These are phyloP conservation scores for Bombus cullumanus DNA, from an alignment of 1,140 invertebrate species.

Conservation along the genomic window DNA sequence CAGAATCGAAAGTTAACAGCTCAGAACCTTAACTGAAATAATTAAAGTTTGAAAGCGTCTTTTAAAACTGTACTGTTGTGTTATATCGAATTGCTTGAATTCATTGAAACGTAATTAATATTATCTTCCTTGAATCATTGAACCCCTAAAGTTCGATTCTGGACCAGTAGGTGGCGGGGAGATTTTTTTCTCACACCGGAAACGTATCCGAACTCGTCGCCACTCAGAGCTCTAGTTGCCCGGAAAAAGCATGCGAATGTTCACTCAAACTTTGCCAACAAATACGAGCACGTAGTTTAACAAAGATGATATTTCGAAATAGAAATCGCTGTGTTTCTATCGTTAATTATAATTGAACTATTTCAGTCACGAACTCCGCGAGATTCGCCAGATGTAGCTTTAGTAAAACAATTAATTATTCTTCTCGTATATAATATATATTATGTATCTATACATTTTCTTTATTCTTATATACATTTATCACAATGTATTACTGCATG, in stretches of 20 bases:
- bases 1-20: not conserved
- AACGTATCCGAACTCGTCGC: slow-evolving; percentile 44
- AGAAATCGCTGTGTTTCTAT: not conserved
- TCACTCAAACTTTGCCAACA: not conserved
- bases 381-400: not conserved
- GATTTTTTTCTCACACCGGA: not conserved
- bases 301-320: not conserved
- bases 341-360: not conserved
- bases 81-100: no score
- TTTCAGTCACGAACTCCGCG: not conserved
- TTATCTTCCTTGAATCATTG: not conserved
- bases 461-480: not conserved
- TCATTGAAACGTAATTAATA: not conserved
- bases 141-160: not conserved
- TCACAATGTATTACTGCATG: slow-evolving; percentile 9
- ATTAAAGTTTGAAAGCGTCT: no score
- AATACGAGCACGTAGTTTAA: not conserved
- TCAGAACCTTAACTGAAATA: not conserved
- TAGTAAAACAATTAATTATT: not conserved
- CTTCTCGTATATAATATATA: not conserved
- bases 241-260: slow-evolving; percentile 7
- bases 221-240: not conserved
- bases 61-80: no score
- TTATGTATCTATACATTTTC: not conserved
- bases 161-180: not conserved